Conservation (phyloP, 2,888 invertebrate genomes). For the Torymus auratus region DNA sequence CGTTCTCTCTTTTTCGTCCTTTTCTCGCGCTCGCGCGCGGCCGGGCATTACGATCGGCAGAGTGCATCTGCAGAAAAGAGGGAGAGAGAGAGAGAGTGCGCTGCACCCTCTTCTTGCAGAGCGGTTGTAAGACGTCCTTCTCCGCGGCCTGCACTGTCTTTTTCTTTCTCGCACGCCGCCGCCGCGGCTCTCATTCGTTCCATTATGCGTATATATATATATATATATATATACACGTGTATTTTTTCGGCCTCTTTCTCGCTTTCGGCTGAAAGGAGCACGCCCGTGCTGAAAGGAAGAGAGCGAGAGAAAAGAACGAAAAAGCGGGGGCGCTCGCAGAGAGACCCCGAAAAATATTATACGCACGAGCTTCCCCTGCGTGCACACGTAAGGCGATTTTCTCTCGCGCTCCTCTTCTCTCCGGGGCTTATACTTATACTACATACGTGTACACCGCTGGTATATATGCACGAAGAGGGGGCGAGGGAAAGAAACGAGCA, state of each 20-base stretch:
- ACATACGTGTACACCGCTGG: no score
- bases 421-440: no score
- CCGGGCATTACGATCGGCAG: slow-evolving; percentile 8
- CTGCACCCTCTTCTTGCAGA: background rate
- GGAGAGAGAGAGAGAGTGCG: slow-evolving; percentile 8
- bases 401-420: no score
- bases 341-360: no score
- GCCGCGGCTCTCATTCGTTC: slow-evolving; percentile 4
- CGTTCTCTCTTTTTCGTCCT: background rate
- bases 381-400: no score
- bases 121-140: slow-evolving; percentile 33
- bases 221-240: no score
- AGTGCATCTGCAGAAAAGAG: background rate
- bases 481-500: no score
- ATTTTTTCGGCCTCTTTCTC: background rate
- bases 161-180: background rate
- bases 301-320: no score
- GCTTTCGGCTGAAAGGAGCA: background rate
- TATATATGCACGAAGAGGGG: no score
- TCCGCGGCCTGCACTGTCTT: background rate
- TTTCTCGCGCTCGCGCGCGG: background rate
- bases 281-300: background rate
- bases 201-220: no score
- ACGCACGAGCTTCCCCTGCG: no score
- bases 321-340: no score